A percentile compares a stretch with the other conserved stretches of the same genome.
Evolutionary conservation across 2,888 invertebrate genomes (phyloP).

Genomic region (Noctua pronuba): DNA sequence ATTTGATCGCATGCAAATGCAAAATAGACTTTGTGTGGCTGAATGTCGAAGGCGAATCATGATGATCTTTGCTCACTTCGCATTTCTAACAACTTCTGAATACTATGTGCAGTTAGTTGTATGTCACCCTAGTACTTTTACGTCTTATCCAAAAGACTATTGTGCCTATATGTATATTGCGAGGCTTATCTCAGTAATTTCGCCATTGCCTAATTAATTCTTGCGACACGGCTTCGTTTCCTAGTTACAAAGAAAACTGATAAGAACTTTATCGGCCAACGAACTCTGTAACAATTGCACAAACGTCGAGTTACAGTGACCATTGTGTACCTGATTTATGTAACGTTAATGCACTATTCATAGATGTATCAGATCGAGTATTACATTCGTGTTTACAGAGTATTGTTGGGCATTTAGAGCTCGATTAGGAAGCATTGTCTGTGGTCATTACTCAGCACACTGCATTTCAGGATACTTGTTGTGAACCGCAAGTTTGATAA

Average conservation of each 20-base stretch:
- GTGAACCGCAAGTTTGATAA: constrained; percentile 3
- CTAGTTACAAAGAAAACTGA: constrained; percentile 83
- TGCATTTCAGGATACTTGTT: neutral
- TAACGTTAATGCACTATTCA: constrained; percentile 47
- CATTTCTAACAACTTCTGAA: constrained; percentile 43
- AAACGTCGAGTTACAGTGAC: constrained; percentile 67
- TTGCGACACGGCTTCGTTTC: constrained; percentile 78
- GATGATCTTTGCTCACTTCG: constrained; percentile 54
- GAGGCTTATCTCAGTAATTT: constrained; percentile 68
- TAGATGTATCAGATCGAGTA: constrained; percentile 34
- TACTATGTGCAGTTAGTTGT: neutral
- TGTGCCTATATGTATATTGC: constrained; percentile 21
- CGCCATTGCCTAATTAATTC: constrained; percentile 79
- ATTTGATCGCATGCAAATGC: constrained; percentile 75
- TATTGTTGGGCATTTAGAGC: constrained; percentile 11
- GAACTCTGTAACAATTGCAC: constrained; percentile 81
- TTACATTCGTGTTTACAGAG: constrained; percentile 30
- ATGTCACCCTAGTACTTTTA: neutral
- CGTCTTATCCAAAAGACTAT: constrained; percentile 17
- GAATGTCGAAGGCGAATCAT: constrained; percentile 61
- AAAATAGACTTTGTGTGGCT: constrained; percentile 60
- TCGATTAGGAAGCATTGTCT: constrained; percentile 30
- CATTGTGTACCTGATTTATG: constrained; percentile 66
- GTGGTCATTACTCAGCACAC: constrained; percentile 1
- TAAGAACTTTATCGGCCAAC: constrained; percentile 85